A percentile compares a stretch with the other conserved stretches of the same genome.
Conservation (phyloP, 2,888 invertebrate species). For the Brenthis ino region DNA sequence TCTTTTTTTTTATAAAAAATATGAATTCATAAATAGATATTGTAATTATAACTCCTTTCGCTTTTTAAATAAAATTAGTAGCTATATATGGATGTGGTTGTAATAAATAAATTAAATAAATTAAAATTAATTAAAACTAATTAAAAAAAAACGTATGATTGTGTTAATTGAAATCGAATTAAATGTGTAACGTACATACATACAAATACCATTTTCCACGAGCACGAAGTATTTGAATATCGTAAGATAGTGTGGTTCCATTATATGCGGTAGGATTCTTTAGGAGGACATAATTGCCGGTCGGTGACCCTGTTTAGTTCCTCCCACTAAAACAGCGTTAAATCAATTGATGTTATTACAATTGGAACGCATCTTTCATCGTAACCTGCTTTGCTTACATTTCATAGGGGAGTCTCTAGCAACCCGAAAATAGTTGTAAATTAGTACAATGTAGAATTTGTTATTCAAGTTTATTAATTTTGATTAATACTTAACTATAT, state of each 20-base stretch:
- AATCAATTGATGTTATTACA: constrained; percentile 82
- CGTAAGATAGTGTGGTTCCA: constrained; percentile 42
- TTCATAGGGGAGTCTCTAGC: constrained; percentile 53
- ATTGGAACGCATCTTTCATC: constrained; percentile 72
- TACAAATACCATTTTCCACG: constrained; percentile 11
- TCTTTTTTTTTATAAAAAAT: too few species aligned
- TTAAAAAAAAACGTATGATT: not conserved
- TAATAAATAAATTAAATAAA: not conserved
- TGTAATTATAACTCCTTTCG: too few species aligned
- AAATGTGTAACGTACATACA: constrained; percentile 2
- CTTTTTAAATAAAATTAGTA: too few species aligned
- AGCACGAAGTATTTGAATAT: constrained; percentile 35
- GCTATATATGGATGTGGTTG: too few species aligned
- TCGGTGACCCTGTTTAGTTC: constrained; percentile 77
- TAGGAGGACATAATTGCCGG: constrained; percentile 79
- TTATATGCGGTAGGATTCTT: constrained; percentile 58
- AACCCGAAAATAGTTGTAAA: constrained; percentile 8
- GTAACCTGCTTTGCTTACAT: constrained; percentile 58
- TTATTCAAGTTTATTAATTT: not conserved
- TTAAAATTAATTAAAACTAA: not conserved
- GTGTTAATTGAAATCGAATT: not conserved
- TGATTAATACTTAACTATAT: not conserved
- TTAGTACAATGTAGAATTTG: not conserved
- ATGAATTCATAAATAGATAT: too few species aligned
- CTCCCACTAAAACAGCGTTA: constrained; percentile 80